Evolutionary conservation across 2,797 vertebrate genomes (phyloP).

Genomic region (Liparis tanakae): DNA sequence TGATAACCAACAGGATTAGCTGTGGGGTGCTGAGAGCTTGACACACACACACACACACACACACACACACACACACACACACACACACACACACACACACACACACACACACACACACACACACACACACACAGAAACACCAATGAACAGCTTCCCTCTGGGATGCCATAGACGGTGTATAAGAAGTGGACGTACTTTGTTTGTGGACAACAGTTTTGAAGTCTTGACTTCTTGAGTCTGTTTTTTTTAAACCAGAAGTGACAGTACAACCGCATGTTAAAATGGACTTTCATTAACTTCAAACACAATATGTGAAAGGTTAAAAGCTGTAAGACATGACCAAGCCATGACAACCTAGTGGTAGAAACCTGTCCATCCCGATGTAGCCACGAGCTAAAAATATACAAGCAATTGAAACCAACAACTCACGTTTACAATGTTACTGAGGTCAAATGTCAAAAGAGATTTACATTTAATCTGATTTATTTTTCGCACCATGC

Average conservation of each 20-base stretch:
- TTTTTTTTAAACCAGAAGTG: background rate
- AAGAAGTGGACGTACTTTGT: background rate
- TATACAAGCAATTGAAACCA: background rate
- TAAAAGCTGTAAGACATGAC: background rate
- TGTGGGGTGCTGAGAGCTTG: conserved; percentile 47
- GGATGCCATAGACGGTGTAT: background rate
- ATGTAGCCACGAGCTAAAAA: background rate
- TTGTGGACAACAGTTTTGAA: background rate
- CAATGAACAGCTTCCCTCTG: conserved; percentile 17
- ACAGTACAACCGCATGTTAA: background rate
- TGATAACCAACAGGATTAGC: conserved; percentile 68
- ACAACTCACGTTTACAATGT: background rate
- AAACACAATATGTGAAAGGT: background rate
- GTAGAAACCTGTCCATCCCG: background rate
- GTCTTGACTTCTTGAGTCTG: background rate
- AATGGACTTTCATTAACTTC: background rate
- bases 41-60: conserved; percentile 36
- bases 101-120: conserved; percentile 27
- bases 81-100: conserved; percentile 37
- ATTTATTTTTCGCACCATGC: background rate
- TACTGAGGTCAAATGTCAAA: background rate
- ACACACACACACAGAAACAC: conserved; percentile 20
- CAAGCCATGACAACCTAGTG: background rate
- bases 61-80: conserved; percentile 5
- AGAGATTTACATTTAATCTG: too few relatives aligned